A percentile compares a stretch with the other conserved stretches of the same genome.
Conservation (phyloP, 2,888 invertebrate genomes). For the Chrysotoxum bicinctum region DNA sequence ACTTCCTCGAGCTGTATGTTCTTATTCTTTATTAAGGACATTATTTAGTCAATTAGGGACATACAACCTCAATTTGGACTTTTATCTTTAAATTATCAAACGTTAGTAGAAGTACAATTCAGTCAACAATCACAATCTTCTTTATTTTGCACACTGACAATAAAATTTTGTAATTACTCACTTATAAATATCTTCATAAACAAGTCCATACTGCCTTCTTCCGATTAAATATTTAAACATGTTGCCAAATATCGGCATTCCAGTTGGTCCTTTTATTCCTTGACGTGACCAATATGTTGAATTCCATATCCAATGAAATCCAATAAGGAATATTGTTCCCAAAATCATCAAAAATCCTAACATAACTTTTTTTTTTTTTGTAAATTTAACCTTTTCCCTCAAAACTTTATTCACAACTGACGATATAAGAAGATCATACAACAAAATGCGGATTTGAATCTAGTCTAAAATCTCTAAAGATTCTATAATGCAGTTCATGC, state of each 20-base stretch:
- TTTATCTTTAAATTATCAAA: too few species aligned
- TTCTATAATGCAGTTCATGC: background rate
- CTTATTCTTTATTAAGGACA: too few species aligned
- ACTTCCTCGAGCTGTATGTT: too few species aligned
- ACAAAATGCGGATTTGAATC: background rate
- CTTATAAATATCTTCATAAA: slow-evolving; percentile 76
- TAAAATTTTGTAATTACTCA: slow-evolving; percentile 61
- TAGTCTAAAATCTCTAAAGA: background rate
- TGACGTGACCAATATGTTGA: slow-evolving; percentile 75
- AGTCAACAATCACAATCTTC: too few species aligned
- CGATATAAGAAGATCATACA: background rate
- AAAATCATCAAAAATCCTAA: slow-evolving; percentile 14
- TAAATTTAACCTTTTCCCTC: background rate
- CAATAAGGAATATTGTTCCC: background rate
- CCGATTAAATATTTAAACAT: slow-evolving; percentile 75
- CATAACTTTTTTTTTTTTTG: slow-evolving; percentile 3
- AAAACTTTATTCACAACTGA: slow-evolving; percentile 17
- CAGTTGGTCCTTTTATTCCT: slow-evolving; percentile 74
- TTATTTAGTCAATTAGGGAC: too few species aligned
- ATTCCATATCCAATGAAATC: slow-evolving; percentile 63
- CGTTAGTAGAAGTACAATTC: too few species aligned
- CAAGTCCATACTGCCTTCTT: slow-evolving; percentile 75
- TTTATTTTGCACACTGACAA: background rate
- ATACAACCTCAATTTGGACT: too few species aligned
- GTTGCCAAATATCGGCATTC: slow-evolving; percentile 76